These are phyloP conservation scores for Umimayanthus kanabou DNA, from an alignment of 92 coral and sea anemone genomes.

Conservation along the genomic window DNA sequence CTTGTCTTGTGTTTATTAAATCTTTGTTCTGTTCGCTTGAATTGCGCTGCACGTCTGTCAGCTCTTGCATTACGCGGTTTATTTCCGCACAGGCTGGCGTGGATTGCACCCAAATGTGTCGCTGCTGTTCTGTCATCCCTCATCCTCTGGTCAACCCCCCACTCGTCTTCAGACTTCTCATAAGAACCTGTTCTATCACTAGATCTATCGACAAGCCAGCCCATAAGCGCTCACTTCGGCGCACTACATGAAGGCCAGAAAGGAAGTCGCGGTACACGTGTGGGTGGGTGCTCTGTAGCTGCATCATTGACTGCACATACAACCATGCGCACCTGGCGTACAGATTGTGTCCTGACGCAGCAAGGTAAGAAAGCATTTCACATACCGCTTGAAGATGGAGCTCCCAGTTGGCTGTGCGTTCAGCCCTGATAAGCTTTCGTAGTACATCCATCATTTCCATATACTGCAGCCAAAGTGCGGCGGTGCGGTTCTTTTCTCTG, in stretches of 20 bases:
- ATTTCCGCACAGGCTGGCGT: slow-evolving; percentile 60
- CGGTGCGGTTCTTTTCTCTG: slow-evolving; percentile 43
- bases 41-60: slow-evolving; percentile 2
- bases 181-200: slow-evolving; percentile 44
- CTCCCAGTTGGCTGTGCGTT: slow-evolving; percentile 47
- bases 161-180: slow-evolving; percentile 56
- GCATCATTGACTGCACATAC: not conserved
- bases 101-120: slow-evolving; percentile 44
- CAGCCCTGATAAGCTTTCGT: slow-evolving; percentile 39
- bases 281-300: not conserved
- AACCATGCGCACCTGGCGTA: slow-evolving; percentile 23
- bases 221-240: slow-evolving; percentile 60
- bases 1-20: not conserved
- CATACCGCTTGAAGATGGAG: slow-evolving; percentile 32
- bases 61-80: slow-evolving; percentile 43
- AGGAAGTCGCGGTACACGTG: slow-evolving; percentile 31
- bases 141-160: slow-evolving; percentile 67
- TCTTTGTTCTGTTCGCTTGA: slow-evolving; percentile 48
- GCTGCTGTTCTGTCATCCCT: slow-evolving; percentile 51
- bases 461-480: slow-evolving; percentile 49
- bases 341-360: slow-evolving; percentile 44
- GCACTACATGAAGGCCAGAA: slow-evolving; percentile 50
- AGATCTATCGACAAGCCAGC: slow-evolving; percentile 60
- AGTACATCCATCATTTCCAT: slow-evolving; percentile 42
- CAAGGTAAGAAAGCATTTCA: slow-evolving; percentile 50